A percentile compares a stretch with the other conserved stretches of the same genome.
These are phyloP conservation scores for Chloropsis hardwickii DNA, from an alignment of 2,113 vertebrate species.

Conservation along the genomic window DNA sequence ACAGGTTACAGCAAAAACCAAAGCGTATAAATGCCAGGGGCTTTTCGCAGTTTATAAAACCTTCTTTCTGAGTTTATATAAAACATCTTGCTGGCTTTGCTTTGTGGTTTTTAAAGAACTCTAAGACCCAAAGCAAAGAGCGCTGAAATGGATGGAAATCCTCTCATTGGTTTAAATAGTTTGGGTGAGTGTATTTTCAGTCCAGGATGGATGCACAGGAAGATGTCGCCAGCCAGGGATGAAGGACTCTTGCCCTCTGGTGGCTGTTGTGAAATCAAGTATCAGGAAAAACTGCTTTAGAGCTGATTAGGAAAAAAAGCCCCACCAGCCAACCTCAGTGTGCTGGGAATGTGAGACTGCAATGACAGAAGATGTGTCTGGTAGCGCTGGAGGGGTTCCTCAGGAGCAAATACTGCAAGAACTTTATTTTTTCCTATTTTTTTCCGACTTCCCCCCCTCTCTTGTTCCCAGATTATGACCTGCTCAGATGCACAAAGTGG, in stretches of 20 bases:
- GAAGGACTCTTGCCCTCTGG: background rate
- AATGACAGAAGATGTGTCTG: background rate
- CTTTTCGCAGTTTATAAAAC: slow-evolving; percentile 22
- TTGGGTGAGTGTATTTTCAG: background rate
- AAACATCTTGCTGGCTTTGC: background rate
- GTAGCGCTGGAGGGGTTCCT: background rate
- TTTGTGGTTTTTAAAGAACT: background rate
- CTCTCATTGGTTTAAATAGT: background rate
- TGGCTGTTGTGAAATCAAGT: background rate
- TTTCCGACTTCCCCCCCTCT: rapidly evolving
- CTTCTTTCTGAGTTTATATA: slow-evolving; percentile 10
- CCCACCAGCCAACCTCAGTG: background rate
- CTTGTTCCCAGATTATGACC: background rate
- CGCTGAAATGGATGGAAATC: background rate
- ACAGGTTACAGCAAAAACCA: background rate
- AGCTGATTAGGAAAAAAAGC: background rate
- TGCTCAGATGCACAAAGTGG: background rate
- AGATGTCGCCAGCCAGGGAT: background rate
- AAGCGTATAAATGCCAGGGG: background rate
- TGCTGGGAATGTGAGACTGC: background rate
- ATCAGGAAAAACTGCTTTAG: background rate
- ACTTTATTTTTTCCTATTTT: background rate
- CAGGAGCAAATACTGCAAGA: background rate
- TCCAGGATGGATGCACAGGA: background rate
- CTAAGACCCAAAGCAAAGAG: background rate